Base-by-base conservation (phyloP, 2,888 invertebrate species). In the Eupithecia abbreviata region DNA sequence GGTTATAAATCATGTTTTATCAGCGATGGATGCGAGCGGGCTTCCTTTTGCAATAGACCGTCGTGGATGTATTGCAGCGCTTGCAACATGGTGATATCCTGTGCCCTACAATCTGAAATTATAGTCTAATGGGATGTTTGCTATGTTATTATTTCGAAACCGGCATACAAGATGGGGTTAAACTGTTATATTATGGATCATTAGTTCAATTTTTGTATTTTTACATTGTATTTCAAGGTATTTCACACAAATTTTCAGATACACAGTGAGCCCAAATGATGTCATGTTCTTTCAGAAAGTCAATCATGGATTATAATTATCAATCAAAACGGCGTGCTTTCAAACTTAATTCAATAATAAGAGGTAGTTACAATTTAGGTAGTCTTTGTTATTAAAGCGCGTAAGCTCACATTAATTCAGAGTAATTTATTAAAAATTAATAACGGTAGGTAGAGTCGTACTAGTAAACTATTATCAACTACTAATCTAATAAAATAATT, bases 31-130 rank as follows among this genome's bases (percentile, higher is more conserved):
- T 73, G 74, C 77, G 73, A 78, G 81, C 77, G 69, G 75, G 83
- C 82, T 87, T 90, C 88, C 88, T 85, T 85, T 85, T 82, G 87
- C 82, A 90, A 90, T 75, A 51, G 76, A 84, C 86, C 86, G 75
- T 67, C 68, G 78, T 78, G 73, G 78, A 74, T 74, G 74, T 76
- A 62, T 75, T 73, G 78, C 78, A 73, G 71, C 67, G 51, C 66
- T 90, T 89, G 86, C 88, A 83, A 84, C 84, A 88, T 82, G 74
- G 81, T 83, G 80, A 84, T 87, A 89, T 88, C 86, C 87, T 87
- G 84, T 80, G 77, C 79, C 79, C 81, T 80, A 80, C 82, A 77
- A 77, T 80, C 77, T 77, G 77, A 78, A 62, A 79, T 80, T 81
- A 79, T 80, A 78, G 76, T 77, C 81, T 77, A 79, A 78, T 81